Conservation (phyloP, 2,888 invertebrate genomes). For the Drosophila glabriapex region DNA sequence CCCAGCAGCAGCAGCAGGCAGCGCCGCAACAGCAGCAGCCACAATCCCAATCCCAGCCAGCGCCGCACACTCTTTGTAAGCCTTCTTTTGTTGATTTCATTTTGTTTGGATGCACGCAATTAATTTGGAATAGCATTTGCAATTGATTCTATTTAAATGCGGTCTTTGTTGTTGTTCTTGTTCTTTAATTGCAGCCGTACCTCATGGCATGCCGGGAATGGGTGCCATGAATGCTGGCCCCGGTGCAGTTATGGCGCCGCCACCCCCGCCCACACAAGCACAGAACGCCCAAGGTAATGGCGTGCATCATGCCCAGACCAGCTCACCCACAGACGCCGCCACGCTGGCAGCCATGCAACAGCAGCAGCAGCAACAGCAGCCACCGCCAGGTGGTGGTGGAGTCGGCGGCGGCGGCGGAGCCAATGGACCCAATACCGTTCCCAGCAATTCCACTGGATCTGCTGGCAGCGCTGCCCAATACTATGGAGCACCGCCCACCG, state of each 20-base stretch:
- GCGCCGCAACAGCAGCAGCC: constrained; percentile 66
- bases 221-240: constrained; percentile 83
- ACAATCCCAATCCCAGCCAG: constrained; percentile 69
- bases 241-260: constrained; percentile 84
- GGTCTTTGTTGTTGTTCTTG: background rate
- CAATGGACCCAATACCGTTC: constrained; percentile 62
- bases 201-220: constrained; percentile 84
- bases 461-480: constrained; percentile 64
- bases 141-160: background rate
- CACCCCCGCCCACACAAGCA: constrained; percentile 82
- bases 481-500: constrained; percentile 73
- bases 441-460: constrained; percentile 63
- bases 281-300: constrained; percentile 82
- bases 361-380: constrained; percentile 72
- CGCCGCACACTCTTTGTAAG: constrained; percentile 85
- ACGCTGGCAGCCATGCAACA: constrained; percentile 75
- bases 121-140: background rate
- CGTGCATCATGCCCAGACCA: constrained; percentile 81
- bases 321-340: constrained; percentile 80
- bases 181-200: constrained; percentile 78
- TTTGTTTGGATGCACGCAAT: constrained; percentile 14
- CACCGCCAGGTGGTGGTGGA: constrained; percentile 50
- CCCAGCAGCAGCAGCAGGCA: constrained; percentile 61
- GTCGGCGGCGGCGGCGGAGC: constrained; percentile 57
- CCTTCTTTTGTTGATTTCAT: constrained; percentile 48